Evolutionary conservation across 35 echinoderm and acorn worm genomes (phyloP).

Genomic region (Ophioderma brevispina): DNA sequence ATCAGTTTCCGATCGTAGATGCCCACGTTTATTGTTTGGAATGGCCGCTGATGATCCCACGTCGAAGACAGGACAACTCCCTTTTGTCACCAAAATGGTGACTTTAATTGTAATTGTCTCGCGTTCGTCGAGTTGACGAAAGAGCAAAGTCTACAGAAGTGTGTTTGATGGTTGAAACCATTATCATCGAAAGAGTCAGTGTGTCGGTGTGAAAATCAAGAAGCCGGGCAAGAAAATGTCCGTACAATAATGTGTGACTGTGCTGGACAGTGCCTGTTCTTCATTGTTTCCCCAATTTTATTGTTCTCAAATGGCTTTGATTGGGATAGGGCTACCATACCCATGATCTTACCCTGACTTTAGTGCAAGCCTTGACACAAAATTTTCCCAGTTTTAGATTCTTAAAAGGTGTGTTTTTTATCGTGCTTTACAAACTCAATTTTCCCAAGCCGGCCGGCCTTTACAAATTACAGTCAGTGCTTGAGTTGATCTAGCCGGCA

Average conservation of each 20-base stretch:
- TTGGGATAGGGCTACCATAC: neutral
- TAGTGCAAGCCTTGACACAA: too few relatives aligned
- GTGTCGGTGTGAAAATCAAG: neutral
- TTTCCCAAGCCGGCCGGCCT: too few relatives aligned
- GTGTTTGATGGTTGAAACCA: neutral
- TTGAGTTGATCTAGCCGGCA: too few relatives aligned
- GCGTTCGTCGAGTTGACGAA: neutral
- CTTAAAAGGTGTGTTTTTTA: too few relatives aligned
- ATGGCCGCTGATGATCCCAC: neutral
- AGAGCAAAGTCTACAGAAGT: neutral
- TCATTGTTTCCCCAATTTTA: conserved; percentile 3
- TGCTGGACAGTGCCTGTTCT: too few relatives aligned
- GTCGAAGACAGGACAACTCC: neutral
- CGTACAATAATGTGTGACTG: too few relatives aligned
- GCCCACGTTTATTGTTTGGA: conserved; percentile 55
- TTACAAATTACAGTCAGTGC: too few relatives aligned
- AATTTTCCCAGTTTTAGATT: too few relatives aligned
- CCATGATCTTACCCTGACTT: neutral
- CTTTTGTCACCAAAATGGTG: neutral
- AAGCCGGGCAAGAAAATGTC: neutral
- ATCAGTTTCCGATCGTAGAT: conserved; percentile 30
- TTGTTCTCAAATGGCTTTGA: neutral
- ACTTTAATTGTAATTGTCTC: neutral
- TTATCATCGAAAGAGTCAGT: neutral
- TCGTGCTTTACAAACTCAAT: too few relatives aligned